Evolutionary conservation across 2,113 vertebrate species (phyloP), one percentile per base, ranked within the genome.

Genomic region (Tinamus guttatus): DNA sequence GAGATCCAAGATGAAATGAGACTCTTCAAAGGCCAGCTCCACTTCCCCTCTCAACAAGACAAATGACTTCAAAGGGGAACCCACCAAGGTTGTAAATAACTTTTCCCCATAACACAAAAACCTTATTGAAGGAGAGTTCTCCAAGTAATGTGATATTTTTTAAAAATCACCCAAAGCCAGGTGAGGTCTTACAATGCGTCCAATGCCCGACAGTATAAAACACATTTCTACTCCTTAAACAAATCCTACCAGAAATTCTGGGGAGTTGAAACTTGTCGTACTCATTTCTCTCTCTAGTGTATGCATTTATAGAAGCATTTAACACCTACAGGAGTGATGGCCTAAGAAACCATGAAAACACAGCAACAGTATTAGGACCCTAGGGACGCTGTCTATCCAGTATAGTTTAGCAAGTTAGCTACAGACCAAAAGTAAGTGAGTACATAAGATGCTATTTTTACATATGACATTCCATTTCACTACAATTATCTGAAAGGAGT

Each of bases 1-100:
- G 87, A 90, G 87, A 95, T 92, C 77, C 92, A 94, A 95, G 93
- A 97, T 91, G 89, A 96, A 97, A 95, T 95, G 89, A 94, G 89
- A 93, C 70, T 96, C 95, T 96, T 97, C 96, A 97, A 97, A 96
- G 94, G 82, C 94, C 90, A 96, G 75, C 85, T 91, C 85, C 65
- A 87, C 80, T 94, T 94, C 89, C 94, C 89, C 92, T 94, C 94
- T 96, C 93, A 94, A 95, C 78, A 97, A 97, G 94, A 97, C 94
- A 96, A 95, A 96, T 95, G 89, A 96, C 96, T 96, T 96, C 96
- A 97, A 97, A 97, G 93, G 74, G 40, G 83, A 93, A 95, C 93
- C 92, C 93, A 96, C 92, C 70, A 95, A 96, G 87, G 86, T 87
- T 94, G 95, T 96, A 96, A 96, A 95, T 96, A 95, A 95, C 91